A percentile compares a stretch with the other conserved stretches of the same genome.
Evolutionary conservation across 2,113 vertebrate genomes (phyloP).

Genomic region (Heterotis niloticus): DNA sequence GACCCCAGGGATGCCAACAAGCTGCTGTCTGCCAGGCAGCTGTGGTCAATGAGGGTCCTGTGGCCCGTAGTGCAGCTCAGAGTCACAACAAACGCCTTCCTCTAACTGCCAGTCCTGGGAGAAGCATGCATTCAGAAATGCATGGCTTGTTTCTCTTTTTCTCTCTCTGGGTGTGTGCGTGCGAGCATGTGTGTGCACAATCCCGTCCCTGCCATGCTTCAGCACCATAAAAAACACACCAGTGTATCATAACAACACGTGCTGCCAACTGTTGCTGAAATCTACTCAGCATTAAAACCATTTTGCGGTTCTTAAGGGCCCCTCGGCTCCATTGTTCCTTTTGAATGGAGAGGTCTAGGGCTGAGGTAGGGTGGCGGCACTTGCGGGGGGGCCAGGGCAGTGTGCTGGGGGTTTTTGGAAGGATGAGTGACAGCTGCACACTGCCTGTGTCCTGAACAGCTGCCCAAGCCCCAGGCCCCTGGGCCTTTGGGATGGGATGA

Average conservation of each 20-base stretch:
- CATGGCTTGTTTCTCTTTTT: no score
- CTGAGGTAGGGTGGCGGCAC: conserved; percentile 49
- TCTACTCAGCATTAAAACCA: conserved; percentile 59
- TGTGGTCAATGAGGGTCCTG: not conserved
- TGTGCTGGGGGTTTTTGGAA: conserved; percentile 41
- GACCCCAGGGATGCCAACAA: conserved; percentile 47
- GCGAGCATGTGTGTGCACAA: conserved; percentile 35
- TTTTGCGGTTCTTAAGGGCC: conserved; percentile 46
- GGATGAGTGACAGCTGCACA: conserved; percentile 79
- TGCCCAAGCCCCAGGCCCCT: conserved; percentile 68
- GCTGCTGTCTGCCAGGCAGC: conserved; percentile 35
- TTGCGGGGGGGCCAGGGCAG: conserved; percentile 47
- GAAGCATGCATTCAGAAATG: not conserved
- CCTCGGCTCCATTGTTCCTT: conserved; percentile 60
- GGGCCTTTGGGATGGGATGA: conserved; percentile 75
- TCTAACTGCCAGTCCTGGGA: not conserved
- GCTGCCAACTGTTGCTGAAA: conserved; percentile 89
- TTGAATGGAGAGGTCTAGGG: conserved; percentile 54
- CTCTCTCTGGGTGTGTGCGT: conserved; percentile 8
- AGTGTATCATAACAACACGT: conserved; percentile 73
- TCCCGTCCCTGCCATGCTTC: conserved; percentile 23
- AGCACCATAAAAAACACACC: conserved; percentile 35
- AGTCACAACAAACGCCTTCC: not conserved
- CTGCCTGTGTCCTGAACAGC: conserved; percentile 83
- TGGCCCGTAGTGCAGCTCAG: not conserved